phyloP scores from a whole-genome alignment of 2,113 vertebrate genomes.

The Gambusia affinis region DNA sequence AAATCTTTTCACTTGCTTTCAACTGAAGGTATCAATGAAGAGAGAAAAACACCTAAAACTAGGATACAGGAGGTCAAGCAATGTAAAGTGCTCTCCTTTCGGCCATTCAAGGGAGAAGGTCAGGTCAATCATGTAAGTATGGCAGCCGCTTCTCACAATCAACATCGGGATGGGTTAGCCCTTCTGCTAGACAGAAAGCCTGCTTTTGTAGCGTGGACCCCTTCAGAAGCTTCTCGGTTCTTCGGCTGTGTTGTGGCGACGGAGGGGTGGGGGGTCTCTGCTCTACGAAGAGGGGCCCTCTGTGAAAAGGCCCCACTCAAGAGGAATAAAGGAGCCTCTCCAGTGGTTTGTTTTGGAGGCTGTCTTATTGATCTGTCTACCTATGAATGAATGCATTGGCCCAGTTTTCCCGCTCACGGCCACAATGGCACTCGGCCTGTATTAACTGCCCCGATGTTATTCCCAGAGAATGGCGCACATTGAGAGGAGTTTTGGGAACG shows the following conservation, averaged over 20 bases:
- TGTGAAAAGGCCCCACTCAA: constrained; percentile 71
- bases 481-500: constrained; percentile 41
- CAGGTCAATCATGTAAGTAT: constrained; percentile 52
- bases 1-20: constrained; percentile 5
- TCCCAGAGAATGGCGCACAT: constrained; percentile 49
- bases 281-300: constrained; percentile 55
- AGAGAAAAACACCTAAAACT: constrained; percentile 30
- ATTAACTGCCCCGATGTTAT: constrained; percentile 60
- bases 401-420: constrained; percentile 59
- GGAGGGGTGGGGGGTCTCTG: constrained; percentile 18
- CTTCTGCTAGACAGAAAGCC: constrained; percentile 60
- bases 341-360: constrained; percentile 80
- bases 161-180: constrained; percentile 57
- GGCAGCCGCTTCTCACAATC: constrained; percentile 52
- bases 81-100: constrained; percentile 60
- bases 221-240: constrained; percentile 60
- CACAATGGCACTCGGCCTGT: constrained; percentile 76
- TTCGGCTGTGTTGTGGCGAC: constrained; percentile 33
- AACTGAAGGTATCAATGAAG: constrained; percentile 23
- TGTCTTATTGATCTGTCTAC: constrained; percentile 80
- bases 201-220: constrained; percentile 59
- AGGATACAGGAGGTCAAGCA: constrained; percentile 40
- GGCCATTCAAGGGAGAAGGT: constrained; percentile 62
- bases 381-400: constrained; percentile 68
- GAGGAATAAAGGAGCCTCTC: constrained; percentile 75